phyloP scores from a whole-genome alignment of 1,140 invertebrate species.

The Drosophila persimilis region DNA sequence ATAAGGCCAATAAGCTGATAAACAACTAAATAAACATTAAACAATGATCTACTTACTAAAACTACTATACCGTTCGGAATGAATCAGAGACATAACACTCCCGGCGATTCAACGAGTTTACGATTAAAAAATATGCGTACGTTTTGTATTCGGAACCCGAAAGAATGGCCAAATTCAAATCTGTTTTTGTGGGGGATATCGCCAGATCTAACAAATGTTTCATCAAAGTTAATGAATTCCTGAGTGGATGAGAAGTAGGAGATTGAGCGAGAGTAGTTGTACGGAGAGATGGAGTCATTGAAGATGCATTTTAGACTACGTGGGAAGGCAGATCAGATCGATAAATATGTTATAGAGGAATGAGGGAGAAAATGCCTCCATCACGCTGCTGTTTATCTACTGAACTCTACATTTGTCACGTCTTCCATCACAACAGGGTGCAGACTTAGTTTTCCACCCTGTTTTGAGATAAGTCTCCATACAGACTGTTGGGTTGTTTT shows the following conservation, averaged over 20 bases:
- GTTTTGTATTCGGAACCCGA: too few species aligned
- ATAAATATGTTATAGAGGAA: background rate
- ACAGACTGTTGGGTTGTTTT: too few species aligned
- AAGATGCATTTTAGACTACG: background rate
- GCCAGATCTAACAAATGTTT: conserved; percentile 30
- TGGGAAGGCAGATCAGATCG: too few species aligned
- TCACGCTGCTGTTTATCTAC: conserved; percentile 35
- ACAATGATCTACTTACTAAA: too few species aligned
- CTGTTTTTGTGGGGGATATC: conserved; percentile 16
- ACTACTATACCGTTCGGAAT: too few species aligned
- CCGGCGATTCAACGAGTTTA: too few species aligned
- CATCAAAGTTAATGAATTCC: conserved; percentile 50
- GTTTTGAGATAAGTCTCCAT: background rate
- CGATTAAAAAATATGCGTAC: too few species aligned
- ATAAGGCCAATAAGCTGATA: too few species aligned
- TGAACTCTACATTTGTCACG: conserved; percentile 53
- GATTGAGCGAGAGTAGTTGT: conserved; percentile 4
- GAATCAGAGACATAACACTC: too few species aligned
- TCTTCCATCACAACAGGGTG: conserved; percentile 32
- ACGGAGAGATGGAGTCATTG: background rate
- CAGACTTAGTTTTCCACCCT: conserved; percentile 14
- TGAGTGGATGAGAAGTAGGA: conserved; percentile 43
- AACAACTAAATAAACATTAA: too few species aligned
- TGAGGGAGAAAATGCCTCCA: background rate
- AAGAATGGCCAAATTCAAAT: conserved; percentile 47